Conservation (phyloP, 2,797 vertebrate genomes). For the Merluccius polli region DNA sequence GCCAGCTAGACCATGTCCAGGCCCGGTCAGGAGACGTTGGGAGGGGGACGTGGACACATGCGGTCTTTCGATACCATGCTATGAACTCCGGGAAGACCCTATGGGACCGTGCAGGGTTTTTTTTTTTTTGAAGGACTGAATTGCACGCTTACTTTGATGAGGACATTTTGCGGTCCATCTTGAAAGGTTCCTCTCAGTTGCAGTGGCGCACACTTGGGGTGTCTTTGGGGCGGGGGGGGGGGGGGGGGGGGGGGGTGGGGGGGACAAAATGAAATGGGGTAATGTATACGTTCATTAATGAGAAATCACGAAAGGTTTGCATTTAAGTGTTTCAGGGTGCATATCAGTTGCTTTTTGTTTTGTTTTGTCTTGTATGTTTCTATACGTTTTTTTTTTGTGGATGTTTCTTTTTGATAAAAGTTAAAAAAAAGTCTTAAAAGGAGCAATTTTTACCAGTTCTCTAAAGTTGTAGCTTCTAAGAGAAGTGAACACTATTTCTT, state of each 20-base stretch:
- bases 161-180: slow-evolving; percentile 33
- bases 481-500: slow-evolving; percentile 63
- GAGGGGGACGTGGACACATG: slow-evolving; percentile 22
- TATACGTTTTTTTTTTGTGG: slow-evolving; percentile 23
- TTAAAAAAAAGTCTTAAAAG: slow-evolving; percentile 45
- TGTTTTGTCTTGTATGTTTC: slow-evolving; percentile 38
- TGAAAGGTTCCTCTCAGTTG: slow-evolving; percentile 45
- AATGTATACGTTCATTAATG: slow-evolving; percentile 58
- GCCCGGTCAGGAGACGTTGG: slow-evolving; percentile 37
- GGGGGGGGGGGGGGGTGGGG: no score
- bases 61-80: no score
- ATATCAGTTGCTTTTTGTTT: slow-evolving; percentile 53
- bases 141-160: slow-evolving; percentile 15
- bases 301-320: slow-evolving; percentile 60
- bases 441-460: slow-evolving; percentile 61
- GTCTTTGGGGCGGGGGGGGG: slow-evolving; percentile 44
- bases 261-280: slow-evolving; percentile 43
- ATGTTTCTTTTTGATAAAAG: slow-evolving; percentile 67
- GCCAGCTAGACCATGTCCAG: slow-evolving; percentile 20
- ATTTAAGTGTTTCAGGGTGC: slow-evolving; percentile 73
- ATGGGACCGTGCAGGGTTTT: background rate
- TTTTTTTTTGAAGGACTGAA: slow-evolving; percentile 54
- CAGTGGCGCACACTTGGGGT: slow-evolving; percentile 62
- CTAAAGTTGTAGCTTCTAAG: slow-evolving; percentile 58
- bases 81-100: background rate